These are phyloP conservation scores for Phrynocephalus vlangalii DNA, from an alignment of 2,797 vertebrate species.

Conservation along the genomic window DNA sequence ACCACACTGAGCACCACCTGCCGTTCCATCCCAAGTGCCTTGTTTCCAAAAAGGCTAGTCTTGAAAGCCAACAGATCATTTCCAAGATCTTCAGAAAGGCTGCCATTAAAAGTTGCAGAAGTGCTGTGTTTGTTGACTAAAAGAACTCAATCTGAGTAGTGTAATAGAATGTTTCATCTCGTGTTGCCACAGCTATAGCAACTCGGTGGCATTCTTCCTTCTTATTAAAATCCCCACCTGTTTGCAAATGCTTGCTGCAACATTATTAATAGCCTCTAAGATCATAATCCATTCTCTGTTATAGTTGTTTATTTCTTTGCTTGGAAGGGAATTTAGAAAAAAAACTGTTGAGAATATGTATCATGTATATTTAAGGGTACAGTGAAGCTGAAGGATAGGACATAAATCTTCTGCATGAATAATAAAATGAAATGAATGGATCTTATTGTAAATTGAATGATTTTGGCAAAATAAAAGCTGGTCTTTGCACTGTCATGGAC, in stretches of 20 bases:
- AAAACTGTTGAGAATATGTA: neutral
- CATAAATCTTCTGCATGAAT: conserved; percentile 7
- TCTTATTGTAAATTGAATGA: neutral
- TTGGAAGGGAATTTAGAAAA: conserved; percentile 9
- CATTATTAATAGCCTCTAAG: conserved; percentile 2
- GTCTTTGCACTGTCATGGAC: conserved; percentile 19
- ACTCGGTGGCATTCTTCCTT: neutral
- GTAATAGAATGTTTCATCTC: neutral
- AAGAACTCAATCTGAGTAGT: neutral
- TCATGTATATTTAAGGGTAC: neutral
- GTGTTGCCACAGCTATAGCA: neutral
- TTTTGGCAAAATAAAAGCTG: conserved; percentile 12
- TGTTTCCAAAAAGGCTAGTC: neutral
- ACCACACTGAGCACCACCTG: too few species aligned
- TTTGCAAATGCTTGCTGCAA: conserved; percentile 6
- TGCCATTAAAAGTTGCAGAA: neutral
- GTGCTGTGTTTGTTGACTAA: neutral
- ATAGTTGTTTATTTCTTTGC: neutral
- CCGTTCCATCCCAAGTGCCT: neutral
- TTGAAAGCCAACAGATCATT: neutral
- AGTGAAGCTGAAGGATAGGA: neutral
- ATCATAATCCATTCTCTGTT: conserved; percentile 14
- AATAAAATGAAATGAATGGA: conserved; percentile 19
- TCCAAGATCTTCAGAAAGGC: neutral
- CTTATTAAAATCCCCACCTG: conserved; percentile 10